A percentile compares a stretch with the other conserved stretches of the same genome.
Conservation (phyloP, 2,888 invertebrate genomes). For the Priocnemis perturbator region DNA sequence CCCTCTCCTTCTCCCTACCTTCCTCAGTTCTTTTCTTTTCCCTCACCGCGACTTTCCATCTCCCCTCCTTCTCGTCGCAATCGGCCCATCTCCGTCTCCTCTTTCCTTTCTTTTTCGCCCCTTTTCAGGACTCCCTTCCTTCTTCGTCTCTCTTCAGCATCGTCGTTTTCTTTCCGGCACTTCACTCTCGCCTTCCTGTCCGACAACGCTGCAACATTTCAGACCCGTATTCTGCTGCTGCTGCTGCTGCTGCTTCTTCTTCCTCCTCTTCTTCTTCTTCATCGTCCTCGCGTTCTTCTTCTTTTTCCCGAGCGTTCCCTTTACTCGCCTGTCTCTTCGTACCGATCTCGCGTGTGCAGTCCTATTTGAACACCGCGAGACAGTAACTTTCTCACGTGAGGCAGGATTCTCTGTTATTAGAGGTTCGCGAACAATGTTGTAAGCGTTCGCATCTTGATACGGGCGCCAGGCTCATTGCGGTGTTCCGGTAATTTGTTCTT, state of each 20-base stretch:
- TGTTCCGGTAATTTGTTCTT: too few species aligned
- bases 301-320: constrained; percentile 4
- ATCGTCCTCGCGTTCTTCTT: constrained; percentile 25
- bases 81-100: constrained; percentile 33
- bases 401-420: too few species aligned
- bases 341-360: too few species aligned
- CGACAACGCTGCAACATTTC: constrained; percentile 29
- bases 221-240: neutral
- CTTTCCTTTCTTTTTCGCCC: constrained; percentile 11
- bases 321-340: neutral
- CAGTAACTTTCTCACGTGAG: too few species aligned
- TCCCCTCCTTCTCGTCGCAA: constrained; percentile 24
- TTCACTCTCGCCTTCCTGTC: constrained; percentile 31
- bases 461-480: too few species aligned
- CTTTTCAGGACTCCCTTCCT: constrained; percentile 1
- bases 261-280: constrained; percentile 14
- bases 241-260: constrained; percentile 8
- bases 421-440: too few species aligned
- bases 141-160: constrained; percentile 8
- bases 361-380: too few species aligned
- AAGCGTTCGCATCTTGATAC: too few species aligned
- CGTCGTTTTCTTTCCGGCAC: constrained; percentile 2
- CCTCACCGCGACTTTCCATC: constrained; percentile 6
- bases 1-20: constrained; percentile 44
- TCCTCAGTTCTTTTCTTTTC: constrained; percentile 30